Evolutionary conservation across 2,113 vertebrate species (phyloP).

Genomic region (Pedionomus torquatus): DNA sequence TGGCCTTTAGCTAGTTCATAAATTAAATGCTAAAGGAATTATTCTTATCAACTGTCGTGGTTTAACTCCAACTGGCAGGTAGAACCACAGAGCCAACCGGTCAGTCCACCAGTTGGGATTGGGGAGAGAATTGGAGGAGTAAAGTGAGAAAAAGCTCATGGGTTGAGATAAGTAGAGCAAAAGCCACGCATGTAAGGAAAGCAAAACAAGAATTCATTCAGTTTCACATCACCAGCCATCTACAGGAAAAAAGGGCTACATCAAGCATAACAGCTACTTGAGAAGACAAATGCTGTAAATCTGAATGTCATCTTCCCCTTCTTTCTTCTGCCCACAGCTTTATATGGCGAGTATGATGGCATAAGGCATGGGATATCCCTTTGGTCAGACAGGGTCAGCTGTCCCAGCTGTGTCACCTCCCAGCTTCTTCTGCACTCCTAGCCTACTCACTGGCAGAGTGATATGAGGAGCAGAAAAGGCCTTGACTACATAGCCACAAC

Average conservation of each 20-base stretch:
- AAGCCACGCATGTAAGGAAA: not conserved
- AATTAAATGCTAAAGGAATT: not conserved
- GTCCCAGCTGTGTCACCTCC: not conserved
- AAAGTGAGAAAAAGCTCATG: not conserved
- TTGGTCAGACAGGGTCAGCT: not conserved
- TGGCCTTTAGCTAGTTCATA: not conserved
- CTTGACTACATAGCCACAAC: not conserved
- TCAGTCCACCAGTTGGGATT: not conserved
- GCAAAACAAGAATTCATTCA: not conserved
- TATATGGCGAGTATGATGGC: not conserved
- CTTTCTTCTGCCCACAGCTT: not conserved
- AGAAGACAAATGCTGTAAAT: not conserved
- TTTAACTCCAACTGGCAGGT: not conserved
- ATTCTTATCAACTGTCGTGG: not conserved
- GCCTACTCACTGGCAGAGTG: not conserved
- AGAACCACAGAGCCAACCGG: not conserved
- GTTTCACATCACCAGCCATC: not conserved
- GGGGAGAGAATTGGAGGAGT: not conserved
- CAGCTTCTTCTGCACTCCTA: not conserved
- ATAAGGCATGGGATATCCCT: not conserved
- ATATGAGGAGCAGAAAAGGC: not conserved
- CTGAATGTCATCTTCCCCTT: not conserved
- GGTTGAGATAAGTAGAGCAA: not conserved
- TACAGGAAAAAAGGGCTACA: not conserved
- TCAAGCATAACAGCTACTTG: not conserved